Evolutionary conservation across 2,888 invertebrate genomes (phyloP), one percentile per base, ranked within the genome.

Genomic region (Drosophila pseudotakahashii): DNA sequence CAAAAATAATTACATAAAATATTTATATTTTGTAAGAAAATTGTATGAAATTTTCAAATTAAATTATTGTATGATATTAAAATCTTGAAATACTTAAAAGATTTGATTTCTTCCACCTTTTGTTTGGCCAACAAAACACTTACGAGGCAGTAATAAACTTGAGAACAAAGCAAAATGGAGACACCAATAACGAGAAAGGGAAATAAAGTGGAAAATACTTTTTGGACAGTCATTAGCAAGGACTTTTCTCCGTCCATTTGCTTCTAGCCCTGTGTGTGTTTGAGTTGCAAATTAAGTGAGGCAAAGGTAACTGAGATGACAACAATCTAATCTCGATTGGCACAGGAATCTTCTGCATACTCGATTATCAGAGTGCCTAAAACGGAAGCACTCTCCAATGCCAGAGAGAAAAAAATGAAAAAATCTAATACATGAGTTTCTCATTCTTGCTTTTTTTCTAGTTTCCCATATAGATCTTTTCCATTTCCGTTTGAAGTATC

Each of bases 401-500:
- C 10, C 39, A 44, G 44, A 36, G 19, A 14, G 14, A 10, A 54
- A 42, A 48, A 11, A 36, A n/a, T n/a, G 19, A 9, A 53, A 48
- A 48, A 13, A 41, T 13, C 10, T 9, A 34, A 64, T n/a, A n/a
- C 69, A 64, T 39, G 68, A 52, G 62, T 16, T 52, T 16, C 53
- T 30, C 36, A 66, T 51, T 39, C 14, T 45, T 30, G 45, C 30
- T 39, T 47, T 34, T 30, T 19, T 26, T 10, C 32, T 30, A 2
- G 37, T 10, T 53, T 19, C 26, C 45, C 57, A 37, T 30, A 66
- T 60, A 77, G 59, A 68, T 71, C 58, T 69, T 72, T 86, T 74
- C 69, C 62, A 84, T 81, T 84, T 87, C 87, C 87, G 70, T 66
- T 73, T 73, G 47, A 80, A 75, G 80, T 77, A 81, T 63, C 66